A percentile compares a stretch with the other conserved stretches of the same genome.
These are phyloP conservation scores for Oithona nana DNA, from an alignment of 2,888 invertebrate genomes.

Conservation along the genomic window DNA sequence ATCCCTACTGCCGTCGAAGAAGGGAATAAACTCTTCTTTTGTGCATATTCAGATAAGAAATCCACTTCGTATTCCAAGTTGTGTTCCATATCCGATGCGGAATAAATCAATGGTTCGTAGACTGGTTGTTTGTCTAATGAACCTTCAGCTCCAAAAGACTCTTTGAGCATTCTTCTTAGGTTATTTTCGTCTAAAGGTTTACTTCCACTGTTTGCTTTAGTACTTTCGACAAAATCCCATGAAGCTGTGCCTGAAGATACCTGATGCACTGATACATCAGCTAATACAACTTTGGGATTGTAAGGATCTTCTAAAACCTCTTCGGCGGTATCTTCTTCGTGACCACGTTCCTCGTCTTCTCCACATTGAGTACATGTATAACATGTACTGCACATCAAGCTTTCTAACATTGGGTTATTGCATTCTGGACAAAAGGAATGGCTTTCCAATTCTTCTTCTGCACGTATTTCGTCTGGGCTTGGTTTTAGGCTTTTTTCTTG, in stretches of 20 bases:
- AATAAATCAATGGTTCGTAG: neutral
- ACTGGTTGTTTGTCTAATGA: neutral
- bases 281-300: neutral
- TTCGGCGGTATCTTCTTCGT: neutral
- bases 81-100: neutral
- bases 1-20: neutral
- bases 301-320: neutral
- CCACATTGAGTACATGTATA: neutral
- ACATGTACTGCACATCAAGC: neutral
- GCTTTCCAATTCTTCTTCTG: neutral
- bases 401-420: neutral
- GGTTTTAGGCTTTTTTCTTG: too few species aligned
- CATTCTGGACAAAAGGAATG: too few species aligned
- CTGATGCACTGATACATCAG: neutral
- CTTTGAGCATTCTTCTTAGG: conserved; percentile 3
- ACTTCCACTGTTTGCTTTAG: too few species aligned
- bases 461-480: neutral
- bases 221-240: neutral
- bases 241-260: neutral
- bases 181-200: conserved; percentile 82
- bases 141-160: neutral
- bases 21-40: neutral
- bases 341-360: neutral
- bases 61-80: neutral
- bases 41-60: neutral